These are phyloP conservation scores for Mesitornis unicolor DNA, from an alignment of 2,113 vertebrate genomes.

Conservation along the genomic window DNA sequence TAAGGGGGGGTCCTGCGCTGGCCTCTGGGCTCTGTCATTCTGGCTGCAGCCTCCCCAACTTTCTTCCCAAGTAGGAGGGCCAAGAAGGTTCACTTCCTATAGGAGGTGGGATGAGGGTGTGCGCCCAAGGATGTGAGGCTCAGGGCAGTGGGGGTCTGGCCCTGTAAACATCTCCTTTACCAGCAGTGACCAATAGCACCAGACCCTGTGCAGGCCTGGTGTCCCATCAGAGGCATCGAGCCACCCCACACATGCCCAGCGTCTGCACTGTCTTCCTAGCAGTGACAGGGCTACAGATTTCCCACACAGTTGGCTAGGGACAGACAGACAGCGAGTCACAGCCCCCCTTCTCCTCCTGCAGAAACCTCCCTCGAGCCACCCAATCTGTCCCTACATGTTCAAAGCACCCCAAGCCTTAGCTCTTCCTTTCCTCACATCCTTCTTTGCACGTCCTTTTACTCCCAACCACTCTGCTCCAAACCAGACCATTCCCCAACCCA, in stretches of 20 bases:
- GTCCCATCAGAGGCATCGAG: neutral
- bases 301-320: neutral
- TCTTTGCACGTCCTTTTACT: neutral
- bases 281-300: neutral
- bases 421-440: neutral
- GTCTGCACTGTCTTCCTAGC: neutral
- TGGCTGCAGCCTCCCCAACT: neutral
- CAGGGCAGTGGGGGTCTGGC: neutral
- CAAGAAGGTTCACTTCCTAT: neutral
- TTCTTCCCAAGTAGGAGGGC: neutral
- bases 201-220: neutral
- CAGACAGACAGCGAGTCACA: neutral
- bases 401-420: neutral
- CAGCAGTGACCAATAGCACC: neutral
- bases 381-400: neutral
- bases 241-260: accelerated
- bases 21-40: neutral
- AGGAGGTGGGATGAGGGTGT: neutral
- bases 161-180: neutral
- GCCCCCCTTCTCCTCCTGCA: neutral
- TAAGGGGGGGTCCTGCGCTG: neutral
- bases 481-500: neutral
- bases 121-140: neutral
- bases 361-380: neutral
- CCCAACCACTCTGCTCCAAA: neutral